These are phyloP conservation scores for Drosophila simulans DNA, from an alignment of 1,140 invertebrate genomes.

Conservation along the genomic window DNA sequence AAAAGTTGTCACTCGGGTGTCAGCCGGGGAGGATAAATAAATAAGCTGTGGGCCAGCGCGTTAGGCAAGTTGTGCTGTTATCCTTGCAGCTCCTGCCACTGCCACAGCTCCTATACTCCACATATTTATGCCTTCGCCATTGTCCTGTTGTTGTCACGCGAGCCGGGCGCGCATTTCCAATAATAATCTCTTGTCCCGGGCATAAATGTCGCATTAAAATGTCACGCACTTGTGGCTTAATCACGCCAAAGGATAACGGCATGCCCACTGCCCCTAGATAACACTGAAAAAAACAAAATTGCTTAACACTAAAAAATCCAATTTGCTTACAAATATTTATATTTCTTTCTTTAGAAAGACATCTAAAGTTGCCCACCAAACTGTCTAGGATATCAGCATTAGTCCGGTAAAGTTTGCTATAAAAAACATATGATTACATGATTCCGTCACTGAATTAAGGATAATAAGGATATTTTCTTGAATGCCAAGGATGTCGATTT, in stretches of 20 bases:
- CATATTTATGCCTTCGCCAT: slow-evolving; percentile 34
- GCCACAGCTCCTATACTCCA: not conserved
- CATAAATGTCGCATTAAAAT: slow-evolving; percentile 83
- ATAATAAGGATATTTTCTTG: too few species aligned
- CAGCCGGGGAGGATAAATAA: slow-evolving; percentile 71
- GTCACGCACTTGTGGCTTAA: slow-evolving; percentile 82
- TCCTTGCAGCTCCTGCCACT: slow-evolving; percentile 14
- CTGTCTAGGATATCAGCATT: too few species aligned
- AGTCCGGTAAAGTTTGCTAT: too few species aligned
- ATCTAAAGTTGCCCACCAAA: not conserved
- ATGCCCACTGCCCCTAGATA: slow-evolving; percentile 2
- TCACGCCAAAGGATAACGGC: slow-evolving; percentile 78
- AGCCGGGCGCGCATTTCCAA: slow-evolving; percentile 65
- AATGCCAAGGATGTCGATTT: too few species aligned
- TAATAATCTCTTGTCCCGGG: slow-evolving; percentile 80
- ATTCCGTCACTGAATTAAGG: too few species aligned
- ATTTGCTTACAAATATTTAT: too few species aligned
- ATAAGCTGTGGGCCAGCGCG: slow-evolving; percentile 58
- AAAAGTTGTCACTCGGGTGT: slow-evolving; percentile 73
- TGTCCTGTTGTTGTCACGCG: slow-evolving; percentile 62
- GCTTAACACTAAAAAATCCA: not conserved
- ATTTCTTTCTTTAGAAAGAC: too few species aligned
- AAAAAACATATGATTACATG: too few species aligned
- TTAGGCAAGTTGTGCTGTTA: slow-evolving; percentile 58
- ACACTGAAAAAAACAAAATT: not conserved